These are phyloP conservation scores for Nestor notabilis DNA, from an alignment of 2,113 vertebrate genomes.

Conservation along the genomic window DNA sequence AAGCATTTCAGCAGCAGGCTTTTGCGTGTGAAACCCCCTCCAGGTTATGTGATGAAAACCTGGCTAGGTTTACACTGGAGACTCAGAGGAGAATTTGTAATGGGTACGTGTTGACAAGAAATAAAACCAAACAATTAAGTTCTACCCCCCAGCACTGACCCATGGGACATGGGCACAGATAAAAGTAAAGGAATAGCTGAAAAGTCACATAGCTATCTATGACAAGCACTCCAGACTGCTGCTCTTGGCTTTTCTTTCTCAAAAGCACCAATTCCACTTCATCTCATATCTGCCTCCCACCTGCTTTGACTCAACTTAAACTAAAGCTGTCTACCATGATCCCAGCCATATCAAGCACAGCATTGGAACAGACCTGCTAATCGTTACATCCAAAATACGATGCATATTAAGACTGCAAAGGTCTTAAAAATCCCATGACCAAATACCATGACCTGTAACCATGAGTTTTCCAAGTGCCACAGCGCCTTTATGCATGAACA, in stretches of 20 bases:
- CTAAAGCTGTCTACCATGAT: neutral
- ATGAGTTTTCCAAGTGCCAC: neutral
- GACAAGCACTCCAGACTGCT: neutral
- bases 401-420: neutral
- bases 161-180: neutral
- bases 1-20: neutral
- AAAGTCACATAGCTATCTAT: neutral
- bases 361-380: neutral
- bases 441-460: neutral
- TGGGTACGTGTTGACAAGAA: neutral
- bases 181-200: neutral
- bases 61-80: neutral
- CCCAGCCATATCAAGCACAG: neutral
- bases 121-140: constrained; percentile 20
- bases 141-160: neutral
- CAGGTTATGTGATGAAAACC: neutral
- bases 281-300: neutral
- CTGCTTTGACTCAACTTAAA: neutral
- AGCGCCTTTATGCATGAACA: neutral
- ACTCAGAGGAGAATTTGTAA: neutral
- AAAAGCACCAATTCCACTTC: neutral
- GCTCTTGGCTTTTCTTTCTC: neutral
- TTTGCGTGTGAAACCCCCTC: neutral
- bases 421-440: neutral
- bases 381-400: neutral